Percentiles rank a stretch among this genome's conserved stretches.
Conservation (phyloP, 2,113 vertebrate species). For the Condylura cristata region DNA sequence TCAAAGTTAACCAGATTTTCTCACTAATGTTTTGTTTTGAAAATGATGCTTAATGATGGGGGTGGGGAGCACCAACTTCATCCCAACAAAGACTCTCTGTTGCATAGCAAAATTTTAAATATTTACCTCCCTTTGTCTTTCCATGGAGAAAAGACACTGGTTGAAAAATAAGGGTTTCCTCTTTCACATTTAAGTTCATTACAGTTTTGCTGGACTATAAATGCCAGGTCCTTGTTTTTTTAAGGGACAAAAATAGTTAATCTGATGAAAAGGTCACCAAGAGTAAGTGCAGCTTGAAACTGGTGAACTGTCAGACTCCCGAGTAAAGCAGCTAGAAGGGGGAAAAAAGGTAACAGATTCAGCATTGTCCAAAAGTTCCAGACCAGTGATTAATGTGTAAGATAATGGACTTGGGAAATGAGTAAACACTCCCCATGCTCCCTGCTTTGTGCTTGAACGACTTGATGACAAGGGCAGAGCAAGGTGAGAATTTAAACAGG, state of each 20-base stretch:
- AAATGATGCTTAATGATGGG: slow-evolving; percentile 48
- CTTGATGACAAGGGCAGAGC: slow-evolving; percentile 99
- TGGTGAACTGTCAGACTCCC: slow-evolving; percentile 83
- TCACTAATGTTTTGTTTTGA: slow-evolving; percentile 47
- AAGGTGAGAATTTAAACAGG: slow-evolving; percentile 99
- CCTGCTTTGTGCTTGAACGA: slow-evolving; percentile 99
- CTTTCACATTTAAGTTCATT: not conserved
- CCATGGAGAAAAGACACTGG: not conserved
- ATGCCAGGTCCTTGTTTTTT: slow-evolving; percentile 21
- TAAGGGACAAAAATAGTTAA: slow-evolving; percentile 80
- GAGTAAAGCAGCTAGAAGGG: slow-evolving; percentile 85
- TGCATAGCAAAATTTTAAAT: not conserved
- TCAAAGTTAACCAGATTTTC: slow-evolving; percentile 33
- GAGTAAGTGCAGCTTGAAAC: slow-evolving; percentile 80
- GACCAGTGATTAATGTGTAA: slow-evolving; percentile 99
- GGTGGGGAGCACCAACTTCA: not conserved
- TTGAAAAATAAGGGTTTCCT: slow-evolving; percentile 24
- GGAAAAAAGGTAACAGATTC: slow-evolving; percentile 93
- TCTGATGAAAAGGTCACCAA: slow-evolving; percentile 85
- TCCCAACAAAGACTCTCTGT: not conserved
- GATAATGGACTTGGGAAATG: slow-evolving; percentile 99
- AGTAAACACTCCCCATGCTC: slow-evolving; percentile 99
- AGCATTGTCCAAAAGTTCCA: slow-evolving; percentile 99
- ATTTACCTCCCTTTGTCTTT: not conserved
- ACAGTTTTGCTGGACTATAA: slow-evolving; percentile 53